Base-by-base conservation (phyloP, 30 jellyfish, hydroid and myxozoan species). In the Nemopilema nomurai region DNA sequence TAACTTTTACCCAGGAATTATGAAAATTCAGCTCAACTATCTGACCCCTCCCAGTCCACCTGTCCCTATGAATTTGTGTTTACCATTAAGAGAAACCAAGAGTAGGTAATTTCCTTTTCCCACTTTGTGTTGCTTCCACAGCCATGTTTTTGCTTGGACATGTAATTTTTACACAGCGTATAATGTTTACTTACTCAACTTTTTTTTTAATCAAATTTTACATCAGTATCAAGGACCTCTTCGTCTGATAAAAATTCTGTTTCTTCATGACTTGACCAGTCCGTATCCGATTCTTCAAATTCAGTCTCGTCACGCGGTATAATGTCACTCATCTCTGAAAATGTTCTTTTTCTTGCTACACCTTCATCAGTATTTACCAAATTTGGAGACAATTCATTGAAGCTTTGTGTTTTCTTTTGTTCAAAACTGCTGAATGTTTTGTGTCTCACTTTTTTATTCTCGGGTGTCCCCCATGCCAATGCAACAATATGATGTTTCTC, bases 111-210 rank as follows among this genome's bases (percentile, higher is more conserved):
- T 63, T 24, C 73, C 73, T 63, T 63, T 19, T 63, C 73, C 30
- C 73, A 63, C 73, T 63, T 24, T 63, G 73, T 63, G 73, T 63
- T 63, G 73, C 73, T 63, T 63, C 73, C 73, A 63, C 73, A n/a
- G 73, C 73, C 73, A 41, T 63, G 73, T 19, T 63, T 63, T 63
- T 63, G 73, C 73, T 63, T 63, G 73, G 73, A 63, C 30, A 63
- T 63, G 57, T 41, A 41, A 41, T 41, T 41, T 41, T 41, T 41
- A 41, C 57, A 41, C 57, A 41, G 57, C 57, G 57, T 41, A 41
- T 41, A 41, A 41, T 41, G 57, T 41, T 41, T 41, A 41, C 57
- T 41, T 41, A 41, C 57, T 41, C 57, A 41, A 41, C 57, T 41
- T 13, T 19, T 24, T 24, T 63, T n/a, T 19, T 63, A 8, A 63